phyloP scores from a whole-genome alignment of 2,888 invertebrate species.

The Drosophila lacicola region DNA sequence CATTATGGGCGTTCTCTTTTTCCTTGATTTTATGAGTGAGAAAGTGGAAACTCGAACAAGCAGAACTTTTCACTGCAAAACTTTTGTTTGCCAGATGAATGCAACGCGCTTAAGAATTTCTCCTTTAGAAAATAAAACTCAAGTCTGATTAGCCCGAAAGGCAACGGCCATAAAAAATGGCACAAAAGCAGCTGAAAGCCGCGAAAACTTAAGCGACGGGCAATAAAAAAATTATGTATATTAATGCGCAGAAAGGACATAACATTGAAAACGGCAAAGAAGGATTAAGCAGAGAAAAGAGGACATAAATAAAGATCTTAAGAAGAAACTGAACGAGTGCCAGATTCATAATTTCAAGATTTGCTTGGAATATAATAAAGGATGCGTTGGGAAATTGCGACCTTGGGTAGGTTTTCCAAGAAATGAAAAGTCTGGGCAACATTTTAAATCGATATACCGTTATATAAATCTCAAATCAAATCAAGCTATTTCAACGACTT shows the following conservation, averaged over 20 bases:
- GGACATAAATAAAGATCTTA: background rate
- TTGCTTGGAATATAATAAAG: too few relatives aligned
- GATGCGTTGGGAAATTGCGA: too few relatives aligned
- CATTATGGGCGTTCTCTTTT: conserved; percentile 23
- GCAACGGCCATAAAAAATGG: conserved; percentile 7
- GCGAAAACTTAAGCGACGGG: background rate
- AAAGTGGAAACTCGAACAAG: conserved; percentile 6
- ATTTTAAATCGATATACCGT: conserved; percentile 1
- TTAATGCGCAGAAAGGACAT: background rate
- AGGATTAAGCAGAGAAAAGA: too few relatives aligned
- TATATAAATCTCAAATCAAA: conserved; percentile 2
- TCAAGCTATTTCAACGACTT: conserved; percentile 29
- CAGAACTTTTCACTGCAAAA: conserved; percentile 30
- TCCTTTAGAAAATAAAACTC: conserved; percentile 21
- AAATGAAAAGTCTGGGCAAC: too few relatives aligned
- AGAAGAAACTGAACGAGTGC: background rate
- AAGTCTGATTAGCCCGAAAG: conserved; percentile 30
- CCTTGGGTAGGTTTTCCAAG: too few relatives aligned
- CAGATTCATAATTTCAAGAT: too few relatives aligned
- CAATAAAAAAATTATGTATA: background rate
- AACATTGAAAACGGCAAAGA: too few relatives aligned
- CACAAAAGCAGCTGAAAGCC: conserved; percentile 4
- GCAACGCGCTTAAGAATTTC: conserved; percentile 24
- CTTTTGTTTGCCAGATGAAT: conserved; percentile 50
- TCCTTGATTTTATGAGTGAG: conserved; percentile 7